These are phyloP conservation scores for Stictocephala bisonia DNA, from an alignment of 2,888 invertebrate species.

Conservation along the genomic window DNA sequence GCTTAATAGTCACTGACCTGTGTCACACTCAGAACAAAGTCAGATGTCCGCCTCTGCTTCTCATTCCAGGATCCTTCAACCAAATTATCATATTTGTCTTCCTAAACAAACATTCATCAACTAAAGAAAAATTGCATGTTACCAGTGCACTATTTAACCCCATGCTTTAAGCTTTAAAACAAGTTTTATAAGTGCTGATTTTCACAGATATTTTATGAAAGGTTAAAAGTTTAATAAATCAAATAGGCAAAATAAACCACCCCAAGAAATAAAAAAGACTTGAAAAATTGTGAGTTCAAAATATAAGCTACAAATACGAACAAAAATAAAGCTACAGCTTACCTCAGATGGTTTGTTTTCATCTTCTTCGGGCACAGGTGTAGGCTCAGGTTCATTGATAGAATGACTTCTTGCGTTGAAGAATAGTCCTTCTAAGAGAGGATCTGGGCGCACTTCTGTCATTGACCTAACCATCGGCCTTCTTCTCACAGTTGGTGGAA, in stretches of 20 bases:
- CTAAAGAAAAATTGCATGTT: slow-evolving; percentile 36
- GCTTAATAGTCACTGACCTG: slow-evolving; percentile 32
- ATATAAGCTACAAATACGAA: too few relatives aligned
- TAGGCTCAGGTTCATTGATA: slow-evolving; percentile 48
- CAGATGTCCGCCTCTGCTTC: slow-evolving; percentile 25
- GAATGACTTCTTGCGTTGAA: slow-evolving; percentile 45
- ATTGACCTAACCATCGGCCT: slow-evolving; percentile 70
- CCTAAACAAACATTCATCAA: slow-evolving; percentile 20
- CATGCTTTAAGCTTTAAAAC: too few relatives aligned
- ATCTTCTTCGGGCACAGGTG: slow-evolving; percentile 47
- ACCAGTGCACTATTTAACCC: too few relatives aligned
- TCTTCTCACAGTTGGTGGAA: slow-evolving; percentile 49
- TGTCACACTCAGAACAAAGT: slow-evolving; percentile 32
- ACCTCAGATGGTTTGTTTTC: slow-evolving; percentile 49
- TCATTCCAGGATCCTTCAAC: slow-evolving; percentile 32
- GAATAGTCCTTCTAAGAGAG: slow-evolving; percentile 59
- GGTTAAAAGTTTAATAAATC: too few relatives aligned
- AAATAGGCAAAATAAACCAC: too few relatives aligned
- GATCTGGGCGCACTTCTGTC: slow-evolving; percentile 68
- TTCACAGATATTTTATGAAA: too few relatives aligned
- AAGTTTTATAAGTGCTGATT: too few relatives aligned
- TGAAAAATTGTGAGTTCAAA: too few relatives aligned
- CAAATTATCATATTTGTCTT: slow-evolving; percentile 42
- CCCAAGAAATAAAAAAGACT: too few relatives aligned
- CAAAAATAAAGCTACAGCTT: too few relatives aligned